A percentile compares a stretch with the other conserved stretches of the same genome.
Conservation (phyloP, 2,797 vertebrate genomes). For the Epinephelus coioides region DNA sequence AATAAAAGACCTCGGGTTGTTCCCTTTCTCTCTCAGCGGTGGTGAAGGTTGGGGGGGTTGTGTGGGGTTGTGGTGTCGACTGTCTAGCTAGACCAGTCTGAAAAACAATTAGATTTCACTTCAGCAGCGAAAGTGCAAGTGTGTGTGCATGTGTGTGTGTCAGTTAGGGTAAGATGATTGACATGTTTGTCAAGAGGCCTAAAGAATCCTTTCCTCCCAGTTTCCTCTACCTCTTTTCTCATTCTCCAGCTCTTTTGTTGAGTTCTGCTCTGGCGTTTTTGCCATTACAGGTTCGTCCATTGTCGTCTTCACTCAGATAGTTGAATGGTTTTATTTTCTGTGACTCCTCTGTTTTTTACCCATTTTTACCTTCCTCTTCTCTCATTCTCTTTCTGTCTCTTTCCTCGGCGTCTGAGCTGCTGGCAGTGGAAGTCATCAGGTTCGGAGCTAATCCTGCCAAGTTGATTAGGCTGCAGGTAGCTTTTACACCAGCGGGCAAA, state of each 20-base stretch:
- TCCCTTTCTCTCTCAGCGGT: constrained; percentile 72
- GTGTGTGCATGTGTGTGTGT: constrained; percentile 35
- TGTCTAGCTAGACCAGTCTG: constrained; percentile 64
- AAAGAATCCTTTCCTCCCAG: constrained; percentile 73
- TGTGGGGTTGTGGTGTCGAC: constrained; percentile 53
- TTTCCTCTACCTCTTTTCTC: constrained; percentile 67
- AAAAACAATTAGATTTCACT: constrained; percentile 82
- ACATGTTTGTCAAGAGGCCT: constrained; percentile 79
- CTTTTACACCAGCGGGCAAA: constrained; percentile 78
- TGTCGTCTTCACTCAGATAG: constrained; percentile 66
- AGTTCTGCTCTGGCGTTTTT: constrained; percentile 66
- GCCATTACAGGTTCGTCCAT: constrained; percentile 78
- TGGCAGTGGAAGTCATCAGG: constrained; percentile 80
- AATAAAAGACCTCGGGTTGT: constrained; percentile 86
- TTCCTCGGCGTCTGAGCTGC: constrained; percentile 64
- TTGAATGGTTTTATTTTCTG: constrained; percentile 78
- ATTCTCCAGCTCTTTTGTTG: constrained; percentile 73
- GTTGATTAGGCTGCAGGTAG: constrained; percentile 85
- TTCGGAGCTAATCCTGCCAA: constrained; percentile 81
- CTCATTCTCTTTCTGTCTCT: constrained; percentile 69
- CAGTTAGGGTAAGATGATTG: constrained; percentile 68
- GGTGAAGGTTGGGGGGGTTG: constrained; percentile 54
- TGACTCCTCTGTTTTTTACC: constrained; percentile 71
- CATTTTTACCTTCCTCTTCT: constrained; percentile 60
- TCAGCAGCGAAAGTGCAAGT: constrained; percentile 45